These are phyloP conservation scores for Nephila pilipes DNA, from an alignment of 1,140 invertebrate species.

Conservation along the genomic window DNA sequence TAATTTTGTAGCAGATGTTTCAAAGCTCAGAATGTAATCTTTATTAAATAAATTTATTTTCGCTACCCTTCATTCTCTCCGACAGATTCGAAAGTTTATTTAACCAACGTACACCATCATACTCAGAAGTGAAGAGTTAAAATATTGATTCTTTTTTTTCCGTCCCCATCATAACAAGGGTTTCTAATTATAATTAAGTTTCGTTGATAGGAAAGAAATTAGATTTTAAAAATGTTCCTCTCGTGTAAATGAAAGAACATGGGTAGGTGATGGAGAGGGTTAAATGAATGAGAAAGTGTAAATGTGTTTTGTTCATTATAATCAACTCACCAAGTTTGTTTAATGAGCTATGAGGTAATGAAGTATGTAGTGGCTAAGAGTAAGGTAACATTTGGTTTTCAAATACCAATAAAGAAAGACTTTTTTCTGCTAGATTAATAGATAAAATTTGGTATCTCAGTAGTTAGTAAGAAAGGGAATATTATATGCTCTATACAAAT, in stretches of 20 bases:
- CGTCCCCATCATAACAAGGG: constrained; percentile 1
- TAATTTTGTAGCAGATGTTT: constrained; percentile 41
- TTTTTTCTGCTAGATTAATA: background rate
- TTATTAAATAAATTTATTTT: constrained; percentile 41
- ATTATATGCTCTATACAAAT: background rate
- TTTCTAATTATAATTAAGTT: constrained; percentile 63
- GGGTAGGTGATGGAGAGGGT: background rate
- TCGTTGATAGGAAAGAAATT: constrained; percentile 31
- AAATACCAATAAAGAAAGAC: background rate
- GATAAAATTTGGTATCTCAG: background rate
- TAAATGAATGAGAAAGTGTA: constrained; percentile 35
- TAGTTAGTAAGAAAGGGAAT: background rate
- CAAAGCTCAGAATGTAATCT: constrained; percentile 30
- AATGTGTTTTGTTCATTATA: constrained; percentile 43
- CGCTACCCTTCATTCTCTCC: constrained; percentile 15
- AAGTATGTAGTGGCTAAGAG: constrained; percentile 12
- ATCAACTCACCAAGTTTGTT: constrained; percentile 38
- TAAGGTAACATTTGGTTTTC: constrained; percentile 38
- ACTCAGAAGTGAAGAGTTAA: constrained; percentile 1
- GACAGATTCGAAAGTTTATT: constrained; percentile 44
- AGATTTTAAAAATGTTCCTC: constrained; percentile 42
- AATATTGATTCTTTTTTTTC: constrained; percentile 8
- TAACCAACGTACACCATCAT: background rate
- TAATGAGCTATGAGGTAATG: constrained; percentile 46
- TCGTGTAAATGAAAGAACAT: background rate